phyloP scores from a whole-genome alignment of 2,113 vertebrate species.

The Vanacampus margaritifer region DNA sequence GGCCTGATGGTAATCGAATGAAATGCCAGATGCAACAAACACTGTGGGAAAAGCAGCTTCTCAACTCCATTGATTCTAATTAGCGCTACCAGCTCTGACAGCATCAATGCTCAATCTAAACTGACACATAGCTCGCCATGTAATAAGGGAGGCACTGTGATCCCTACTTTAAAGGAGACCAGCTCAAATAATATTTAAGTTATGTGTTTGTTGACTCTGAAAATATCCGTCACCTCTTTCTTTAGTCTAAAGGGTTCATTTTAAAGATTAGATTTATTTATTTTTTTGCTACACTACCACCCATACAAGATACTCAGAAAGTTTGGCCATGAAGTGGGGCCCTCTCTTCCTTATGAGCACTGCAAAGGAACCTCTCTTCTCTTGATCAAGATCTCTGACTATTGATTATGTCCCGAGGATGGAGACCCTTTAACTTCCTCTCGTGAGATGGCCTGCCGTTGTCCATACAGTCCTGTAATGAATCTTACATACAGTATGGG shows the following conservation, averaged over 20 bases:
- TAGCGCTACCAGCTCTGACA: slow-evolving; percentile 58
- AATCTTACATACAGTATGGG: slow-evolving; percentile 66
- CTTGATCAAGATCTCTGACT: slow-evolving; percentile 51
- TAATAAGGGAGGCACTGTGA: slow-evolving; percentile 25
- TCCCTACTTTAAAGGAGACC: slow-evolving; percentile 32
- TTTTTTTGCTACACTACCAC: slow-evolving; percentile 12
- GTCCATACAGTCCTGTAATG: slow-evolving; percentile 64
- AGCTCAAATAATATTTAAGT: slow-evolving; percentile 22
- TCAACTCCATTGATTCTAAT: slow-evolving; percentile 70
- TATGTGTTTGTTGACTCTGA: slow-evolving; percentile 1
- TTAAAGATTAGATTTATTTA: neutral
- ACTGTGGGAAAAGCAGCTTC: slow-evolving; percentile 51
- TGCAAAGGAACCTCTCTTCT: slow-evolving; percentile 33
- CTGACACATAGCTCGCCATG: slow-evolving; percentile 52
- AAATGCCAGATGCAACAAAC: slow-evolving; percentile 66
- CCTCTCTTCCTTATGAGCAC: slow-evolving; percentile 29
- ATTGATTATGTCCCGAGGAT: slow-evolving; percentile 67
- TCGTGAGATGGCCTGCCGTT: slow-evolving; percentile 63
- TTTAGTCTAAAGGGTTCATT: slow-evolving; percentile 9
- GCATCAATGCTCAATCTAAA: slow-evolving; percentile 44
- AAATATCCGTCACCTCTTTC: slow-evolving; percentile 20
- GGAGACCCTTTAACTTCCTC: slow-evolving; percentile 63
- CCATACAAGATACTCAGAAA: slow-evolving; percentile 9
- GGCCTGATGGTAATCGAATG: slow-evolving; percentile 57
- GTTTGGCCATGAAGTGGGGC: neutral